A percentile compares a stretch with the other conserved stretches of the same genome.
Evolutionary conservation across 2,797 vertebrate genomes (phyloP).

Genomic region (Sebastes vulpes): DNA sequence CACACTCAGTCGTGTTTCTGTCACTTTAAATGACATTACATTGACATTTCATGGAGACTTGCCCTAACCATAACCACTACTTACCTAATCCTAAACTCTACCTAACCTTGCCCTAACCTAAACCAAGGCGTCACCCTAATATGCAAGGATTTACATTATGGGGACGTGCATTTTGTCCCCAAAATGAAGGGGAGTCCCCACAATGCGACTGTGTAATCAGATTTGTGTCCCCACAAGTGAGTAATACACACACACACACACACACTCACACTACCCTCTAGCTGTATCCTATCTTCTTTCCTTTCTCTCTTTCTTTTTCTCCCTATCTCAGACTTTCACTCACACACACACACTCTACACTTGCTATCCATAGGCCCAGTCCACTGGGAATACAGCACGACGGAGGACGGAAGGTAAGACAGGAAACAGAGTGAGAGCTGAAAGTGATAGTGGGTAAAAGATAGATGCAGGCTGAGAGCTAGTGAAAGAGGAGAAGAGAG

Average conservation of each 20-base stretch:
- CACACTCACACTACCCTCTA: neutral
- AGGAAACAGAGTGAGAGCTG: slow-evolving; percentile 31
- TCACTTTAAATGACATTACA: too few relatives aligned
- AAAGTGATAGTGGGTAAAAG: slow-evolving; percentile 56
- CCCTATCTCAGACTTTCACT: neutral
- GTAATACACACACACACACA: neutral
- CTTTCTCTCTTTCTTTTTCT: neutral
- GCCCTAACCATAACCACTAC: neutral
- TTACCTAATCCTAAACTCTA: neutral
- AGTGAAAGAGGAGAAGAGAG: slow-evolving; percentile 37
- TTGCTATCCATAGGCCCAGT: slow-evolving; percentile 19
- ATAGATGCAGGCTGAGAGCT: slow-evolving; percentile 37
- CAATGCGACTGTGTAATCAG: neutral
- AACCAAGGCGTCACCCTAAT: too few relatives aligned
- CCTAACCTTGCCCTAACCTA: neutral
- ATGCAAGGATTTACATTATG: neutral
- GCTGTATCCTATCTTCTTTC: neutral
- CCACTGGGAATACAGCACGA: slow-evolving; percentile 44
- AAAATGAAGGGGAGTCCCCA: neutral
- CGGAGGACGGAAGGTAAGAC: slow-evolving; percentile 29
- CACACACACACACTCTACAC: neutral
- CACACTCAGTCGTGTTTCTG: neutral
- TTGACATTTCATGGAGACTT: too few relatives aligned
- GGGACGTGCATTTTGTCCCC: neutral
- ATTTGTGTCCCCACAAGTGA: neutral